These are phyloP conservation scores for Cremastinae sp. DNA, from an alignment of 2,888 invertebrate species.

Conservation along the genomic window DNA sequence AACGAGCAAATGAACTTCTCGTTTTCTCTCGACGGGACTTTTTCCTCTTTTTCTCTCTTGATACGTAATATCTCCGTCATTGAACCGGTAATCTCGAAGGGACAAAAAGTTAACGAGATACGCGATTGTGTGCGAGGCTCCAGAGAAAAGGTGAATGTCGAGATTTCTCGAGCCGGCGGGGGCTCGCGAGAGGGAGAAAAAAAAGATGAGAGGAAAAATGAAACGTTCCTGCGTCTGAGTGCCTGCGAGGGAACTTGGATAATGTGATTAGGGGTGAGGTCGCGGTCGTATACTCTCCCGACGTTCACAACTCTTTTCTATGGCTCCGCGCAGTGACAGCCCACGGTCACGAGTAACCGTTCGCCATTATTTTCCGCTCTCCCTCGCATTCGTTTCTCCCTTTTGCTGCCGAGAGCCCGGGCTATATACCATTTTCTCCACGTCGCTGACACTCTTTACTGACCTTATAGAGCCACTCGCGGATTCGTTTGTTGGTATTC, in stretches of 20 bases:
- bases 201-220: constrained; percentile 9
- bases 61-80: constrained; percentile 8
- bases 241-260: constrained; percentile 40
- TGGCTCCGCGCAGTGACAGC: constrained; percentile 58
- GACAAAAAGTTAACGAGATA: constrained; percentile 18
- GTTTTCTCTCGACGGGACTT: too few species aligned
- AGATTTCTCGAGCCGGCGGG: constrained; percentile 15
- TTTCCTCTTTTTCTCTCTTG: too few species aligned
- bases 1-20: too few species aligned
- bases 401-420: constrained; percentile 1
- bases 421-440: constrained; percentile 18
- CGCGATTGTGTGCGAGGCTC: not conserved
- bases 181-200: not conserved
- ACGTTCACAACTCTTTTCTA: constrained; percentile 64
- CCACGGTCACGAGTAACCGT: constrained; percentile 64
- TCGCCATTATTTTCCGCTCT: constrained; percentile 41
- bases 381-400: constrained; percentile 10
- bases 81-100: constrained; percentile 13
- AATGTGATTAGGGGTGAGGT: constrained; percentile 58
- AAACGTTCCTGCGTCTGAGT: constrained; percentile 52
- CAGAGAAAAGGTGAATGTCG: constrained; percentile 36
- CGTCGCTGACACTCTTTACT: constrained; percentile 58
- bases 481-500: constrained; percentile 74
- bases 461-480: constrained; percentile 78
- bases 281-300: constrained; percentile 28